Evolutionary conservation across 2,888 invertebrate species (phyloP), one percentile per base, ranked within the genome.

Genomic region (Apamea monoglypha): DNA sequence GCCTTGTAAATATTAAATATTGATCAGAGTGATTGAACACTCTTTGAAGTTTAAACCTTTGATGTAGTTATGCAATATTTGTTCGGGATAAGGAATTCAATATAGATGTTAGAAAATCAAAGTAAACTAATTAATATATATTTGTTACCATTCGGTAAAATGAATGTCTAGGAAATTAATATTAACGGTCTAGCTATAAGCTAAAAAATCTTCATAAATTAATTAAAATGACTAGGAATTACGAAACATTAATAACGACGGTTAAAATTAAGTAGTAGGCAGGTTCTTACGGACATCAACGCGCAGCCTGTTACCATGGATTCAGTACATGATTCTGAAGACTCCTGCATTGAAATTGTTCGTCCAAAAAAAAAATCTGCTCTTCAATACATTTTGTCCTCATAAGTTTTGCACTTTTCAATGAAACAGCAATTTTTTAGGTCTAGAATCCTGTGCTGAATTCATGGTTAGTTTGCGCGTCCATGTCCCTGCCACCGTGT

Each of bases 21-120:
- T 69, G 69, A 50, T 78, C 79, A 73, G 63, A 86, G 59, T 83
- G 61, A 83, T 86, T 82, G 87, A 78, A 75, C 68, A 74, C 66
- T 74, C 47, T 63, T 76, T 82, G 80, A 80, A 84, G 53, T 67
- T 14, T 59, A 50, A 59, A 53, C 44, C 44, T 79, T 79, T 71
- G 66, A 84, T 67, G 44, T 71, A 61, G n/a, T 36, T 56, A n/a
- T 47, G 61, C 36, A 82, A 67, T 68, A 68, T 68, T 83, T 47
- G 18, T 47, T 50, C 40, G 21, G 16, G 12, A 40, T 36, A 64
- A 36, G 25, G 14, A 32, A 71, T 79, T 59, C 32, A 73, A 66
- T 70, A n/a, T 32, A 68, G 73, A 64, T 59, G 36, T 73, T 64
- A 16, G 36, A 47, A 84, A 84, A 63, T 50, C n/a, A 73, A 67